Percentiles rank a stretch among this genome's conserved stretches.
phyloP scores from a whole-genome alignment of 2,797 vertebrate species.

The Ctenosaura bakeri region DNA sequence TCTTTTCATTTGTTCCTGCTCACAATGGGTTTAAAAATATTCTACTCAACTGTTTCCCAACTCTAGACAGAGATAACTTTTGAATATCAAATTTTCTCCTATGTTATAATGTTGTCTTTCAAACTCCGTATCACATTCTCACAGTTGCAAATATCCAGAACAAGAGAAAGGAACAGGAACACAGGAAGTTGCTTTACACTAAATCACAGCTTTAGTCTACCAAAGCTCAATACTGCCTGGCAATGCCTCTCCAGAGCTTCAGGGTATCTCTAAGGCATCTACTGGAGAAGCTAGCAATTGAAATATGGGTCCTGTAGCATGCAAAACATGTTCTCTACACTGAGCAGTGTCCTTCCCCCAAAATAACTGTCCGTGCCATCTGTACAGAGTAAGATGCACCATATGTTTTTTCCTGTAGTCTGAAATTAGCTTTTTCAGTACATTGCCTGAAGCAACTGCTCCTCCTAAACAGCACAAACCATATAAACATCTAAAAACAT shows the following conservation, averaged over 20 bases:
- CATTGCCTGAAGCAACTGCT: neutral
- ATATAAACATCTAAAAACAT: slow-evolving; percentile 6
- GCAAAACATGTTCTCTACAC: neutral
- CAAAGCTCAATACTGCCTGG: neutral
- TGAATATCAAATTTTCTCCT: neutral
- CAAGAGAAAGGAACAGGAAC: neutral
- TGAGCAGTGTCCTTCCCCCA: neutral
- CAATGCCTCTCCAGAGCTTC: neutral
- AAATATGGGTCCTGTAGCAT: neutral
- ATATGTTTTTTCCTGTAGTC: neutral
- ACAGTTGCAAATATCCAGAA: neutral
- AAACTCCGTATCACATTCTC: neutral
- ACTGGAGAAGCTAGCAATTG: neutral
- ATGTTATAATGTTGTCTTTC: neutral
- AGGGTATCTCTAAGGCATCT: neutral
- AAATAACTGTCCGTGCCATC: neutral
- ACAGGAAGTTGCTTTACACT: neutral
- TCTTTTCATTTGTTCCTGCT: neutral
- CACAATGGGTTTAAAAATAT: neutral
- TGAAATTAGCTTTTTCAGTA: neutral
- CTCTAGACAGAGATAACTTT: neutral
- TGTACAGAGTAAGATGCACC: neutral
- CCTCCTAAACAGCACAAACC: neutral
- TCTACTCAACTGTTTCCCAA: neutral
- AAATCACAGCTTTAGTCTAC: neutral